A percentile compares a stretch with the other conserved stretches of the same genome.
phyloP scores from a whole-genome alignment of 2,888 invertebrate genomes.

The Escarpia spicata region DNA sequence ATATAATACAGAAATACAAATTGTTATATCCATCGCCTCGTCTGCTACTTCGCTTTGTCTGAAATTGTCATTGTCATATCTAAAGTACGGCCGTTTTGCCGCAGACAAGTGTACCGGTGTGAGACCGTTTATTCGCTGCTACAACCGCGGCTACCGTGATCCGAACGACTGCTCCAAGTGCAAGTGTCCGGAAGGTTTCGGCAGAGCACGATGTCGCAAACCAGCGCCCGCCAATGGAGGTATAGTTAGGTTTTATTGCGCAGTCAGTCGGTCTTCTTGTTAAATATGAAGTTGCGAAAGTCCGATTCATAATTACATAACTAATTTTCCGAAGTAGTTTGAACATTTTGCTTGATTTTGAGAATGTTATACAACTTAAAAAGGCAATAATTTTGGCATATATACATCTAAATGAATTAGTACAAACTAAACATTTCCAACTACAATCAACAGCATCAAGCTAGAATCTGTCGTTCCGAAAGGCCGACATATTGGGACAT shows the following conservation, averaged over 20 bases:
- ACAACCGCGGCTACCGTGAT: background rate
- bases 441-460: no score
- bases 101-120: background rate
- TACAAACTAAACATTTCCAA: no score
- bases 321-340: no score
- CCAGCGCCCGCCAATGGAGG: background rate
- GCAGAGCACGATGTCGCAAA: background rate
- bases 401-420: no score
- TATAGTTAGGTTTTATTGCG: background rate
- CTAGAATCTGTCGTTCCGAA: no score
- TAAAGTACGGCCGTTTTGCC: background rate
- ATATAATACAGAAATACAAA: no score
- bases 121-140: background rate
- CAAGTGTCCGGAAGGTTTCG: conserved; percentile 11
- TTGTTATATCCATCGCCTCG: no score
- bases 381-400: background rate
- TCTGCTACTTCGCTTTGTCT: background rate
- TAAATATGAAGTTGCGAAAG: no score
- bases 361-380: background rate
- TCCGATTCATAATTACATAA: no score
- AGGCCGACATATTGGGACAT: no score
- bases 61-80: background rate
- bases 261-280: background rate
- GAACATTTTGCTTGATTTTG: no score
- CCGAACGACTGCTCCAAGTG: background rate